A percentile compares a stretch with the other conserved stretches of the same genome.
Conservation (phyloP, 37 sponge, comb jelly and placozoan genomes). For the Aphrocallistes beatrix region DNA sequence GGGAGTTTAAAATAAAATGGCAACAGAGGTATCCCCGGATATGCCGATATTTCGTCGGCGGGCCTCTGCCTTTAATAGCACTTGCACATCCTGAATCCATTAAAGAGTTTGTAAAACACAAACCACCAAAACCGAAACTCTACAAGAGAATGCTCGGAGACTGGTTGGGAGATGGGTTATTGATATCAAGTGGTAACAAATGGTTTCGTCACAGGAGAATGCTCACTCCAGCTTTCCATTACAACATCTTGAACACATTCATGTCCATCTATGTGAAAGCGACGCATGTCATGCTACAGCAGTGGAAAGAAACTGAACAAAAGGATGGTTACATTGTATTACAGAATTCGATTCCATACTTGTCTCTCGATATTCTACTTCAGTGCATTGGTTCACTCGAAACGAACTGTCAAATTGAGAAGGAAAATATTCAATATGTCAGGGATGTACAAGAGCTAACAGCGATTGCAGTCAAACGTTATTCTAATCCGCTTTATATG, state of each 20-base stretch:
- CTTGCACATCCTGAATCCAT: background rate
- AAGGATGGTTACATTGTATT: background rate
- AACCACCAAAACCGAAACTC: background rate
- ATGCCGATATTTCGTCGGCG: background rate
- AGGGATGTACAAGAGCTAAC: background rate
- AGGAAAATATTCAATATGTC: background rate
- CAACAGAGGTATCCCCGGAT: background rate
- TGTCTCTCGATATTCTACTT: background rate
- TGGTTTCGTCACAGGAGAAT: background rate
- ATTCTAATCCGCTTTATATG: background rate
- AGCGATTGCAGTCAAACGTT: background rate
- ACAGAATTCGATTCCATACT: background rate
- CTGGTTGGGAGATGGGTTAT: background rate
- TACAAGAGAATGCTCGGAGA: background rate
- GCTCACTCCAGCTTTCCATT: background rate
- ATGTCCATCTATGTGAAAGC: background rate
- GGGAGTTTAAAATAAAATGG: background rate
- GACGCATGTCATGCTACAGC: background rate
- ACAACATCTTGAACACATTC: background rate
- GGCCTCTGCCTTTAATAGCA: background rate
- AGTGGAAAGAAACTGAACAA: background rate
- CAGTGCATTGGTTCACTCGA: background rate
- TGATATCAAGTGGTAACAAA: background rate
- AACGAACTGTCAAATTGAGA: background rate
- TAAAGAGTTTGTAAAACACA: background rate